Evolutionary conservation across 2,113 vertebrate species (phyloP).

Genomic region (Pedionomus torquatus): DNA sequence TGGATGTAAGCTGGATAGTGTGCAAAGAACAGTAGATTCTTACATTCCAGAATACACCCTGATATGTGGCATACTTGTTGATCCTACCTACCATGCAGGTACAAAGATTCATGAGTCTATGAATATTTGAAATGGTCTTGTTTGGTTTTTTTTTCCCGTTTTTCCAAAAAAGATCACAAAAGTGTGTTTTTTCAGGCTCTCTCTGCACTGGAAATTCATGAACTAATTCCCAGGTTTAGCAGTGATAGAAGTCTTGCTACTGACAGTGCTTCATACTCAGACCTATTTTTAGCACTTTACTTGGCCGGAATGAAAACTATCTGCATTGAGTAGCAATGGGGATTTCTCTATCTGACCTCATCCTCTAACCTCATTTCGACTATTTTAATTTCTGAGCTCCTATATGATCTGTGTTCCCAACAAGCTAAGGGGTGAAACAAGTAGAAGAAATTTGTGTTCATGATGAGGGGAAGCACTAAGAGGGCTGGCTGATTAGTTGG

Average conservation of each 20-base stretch:
- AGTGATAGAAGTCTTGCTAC: background rate
- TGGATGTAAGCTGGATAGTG: background rate
- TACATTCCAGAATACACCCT: background rate
- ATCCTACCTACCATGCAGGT: background rate
- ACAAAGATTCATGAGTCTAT: background rate
- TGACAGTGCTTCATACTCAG: background rate
- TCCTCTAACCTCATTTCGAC: background rate
- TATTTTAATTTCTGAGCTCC: background rate
- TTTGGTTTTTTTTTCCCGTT: background rate
- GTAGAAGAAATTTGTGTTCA: background rate
- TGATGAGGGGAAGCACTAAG: background rate
- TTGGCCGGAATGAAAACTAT: background rate
- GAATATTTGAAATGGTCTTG: background rate
- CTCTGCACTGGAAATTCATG: background rate
- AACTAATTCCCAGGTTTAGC: background rate
- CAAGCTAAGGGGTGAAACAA: background rate
- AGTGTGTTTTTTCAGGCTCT: background rate
- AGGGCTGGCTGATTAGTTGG: background rate
- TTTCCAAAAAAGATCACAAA: background rate
- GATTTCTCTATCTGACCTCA: background rate
- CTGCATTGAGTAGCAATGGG: background rate
- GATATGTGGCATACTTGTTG: background rate
- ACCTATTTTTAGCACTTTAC: background rate
- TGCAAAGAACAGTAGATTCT: background rate
- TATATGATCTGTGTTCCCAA: background rate